phyloP scores from a whole-genome alignment of 2,113 vertebrate species.

The Carettochelys insculpta region DNA sequence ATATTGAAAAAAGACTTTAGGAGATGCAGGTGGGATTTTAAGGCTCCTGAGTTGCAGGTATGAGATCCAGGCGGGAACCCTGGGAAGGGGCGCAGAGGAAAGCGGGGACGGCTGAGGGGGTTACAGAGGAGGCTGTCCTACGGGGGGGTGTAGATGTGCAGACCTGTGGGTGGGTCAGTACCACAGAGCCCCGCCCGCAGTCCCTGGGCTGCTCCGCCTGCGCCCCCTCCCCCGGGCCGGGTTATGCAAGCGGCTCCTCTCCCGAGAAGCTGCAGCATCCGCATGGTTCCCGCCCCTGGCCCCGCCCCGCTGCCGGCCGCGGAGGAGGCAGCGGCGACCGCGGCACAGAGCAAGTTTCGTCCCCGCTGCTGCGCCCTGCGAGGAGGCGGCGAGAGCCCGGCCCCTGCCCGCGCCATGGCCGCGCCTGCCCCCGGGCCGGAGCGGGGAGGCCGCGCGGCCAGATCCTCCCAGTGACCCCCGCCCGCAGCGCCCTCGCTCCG shows the following conservation, averaged over 20 bases:
- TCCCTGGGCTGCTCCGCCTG: not conserved
- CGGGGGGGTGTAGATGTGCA: not conserved
- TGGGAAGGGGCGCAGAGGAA: not conserved
- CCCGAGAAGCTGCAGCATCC: not conserved
- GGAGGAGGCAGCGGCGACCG: not conserved
- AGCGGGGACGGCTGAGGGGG: not conserved
- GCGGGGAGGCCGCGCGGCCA: slow-evolving; percentile 14
- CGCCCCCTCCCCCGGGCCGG: slow-evolving; percentile 12
- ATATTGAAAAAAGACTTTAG: not conserved
- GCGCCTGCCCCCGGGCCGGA: not conserved
- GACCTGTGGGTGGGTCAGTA: not conserved
- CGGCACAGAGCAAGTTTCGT: slow-evolving; percentile 24
- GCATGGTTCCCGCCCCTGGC: not conserved
- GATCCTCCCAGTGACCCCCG: not conserved
- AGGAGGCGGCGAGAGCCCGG: not conserved
- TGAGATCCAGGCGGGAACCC: not conserved
- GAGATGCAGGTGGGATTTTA: not conserved
- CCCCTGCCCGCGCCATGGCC: not conserved
- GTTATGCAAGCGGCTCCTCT: not conserved
- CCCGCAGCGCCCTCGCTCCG: not conserved
- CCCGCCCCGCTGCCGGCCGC: not conserved
- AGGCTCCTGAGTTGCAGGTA: not conserved
- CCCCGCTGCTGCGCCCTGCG: not conserved
- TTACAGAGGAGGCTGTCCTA: not conserved
- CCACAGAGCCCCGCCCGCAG: not conserved